A percentile compares a stretch with the other conserved stretches of the same genome.
phyloP scores from a whole-genome alignment of 2,888 invertebrate species.

The Gastrophysa polygoni region DNA sequence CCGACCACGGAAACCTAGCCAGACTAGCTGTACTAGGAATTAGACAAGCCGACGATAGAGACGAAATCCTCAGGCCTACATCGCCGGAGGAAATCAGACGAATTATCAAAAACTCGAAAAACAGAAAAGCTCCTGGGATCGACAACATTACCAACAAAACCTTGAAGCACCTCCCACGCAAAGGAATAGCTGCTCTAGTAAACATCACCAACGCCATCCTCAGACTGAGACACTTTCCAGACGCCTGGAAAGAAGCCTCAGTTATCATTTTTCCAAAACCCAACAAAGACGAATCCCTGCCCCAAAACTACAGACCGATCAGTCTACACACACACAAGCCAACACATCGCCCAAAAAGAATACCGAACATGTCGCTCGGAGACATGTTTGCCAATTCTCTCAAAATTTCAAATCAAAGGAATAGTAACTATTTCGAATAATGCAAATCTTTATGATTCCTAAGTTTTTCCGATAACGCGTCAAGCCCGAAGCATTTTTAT shows the following conservation, averaged over 20 bases:
- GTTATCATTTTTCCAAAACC: conserved; percentile 26
- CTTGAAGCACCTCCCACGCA: conserved; percentile 12
- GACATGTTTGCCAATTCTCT: too few relatives aligned
- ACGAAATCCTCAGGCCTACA: background rate
- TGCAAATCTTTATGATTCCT: too few relatives aligned
- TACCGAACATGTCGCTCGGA: too few relatives aligned
- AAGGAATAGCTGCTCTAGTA: background rate
- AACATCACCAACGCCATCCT: conserved; percentile 25
- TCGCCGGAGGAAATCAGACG: background rate
- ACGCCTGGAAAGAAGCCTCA: conserved; percentile 23
- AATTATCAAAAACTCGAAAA: background rate
- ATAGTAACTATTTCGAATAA: too few relatives aligned
- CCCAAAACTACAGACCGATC: conserved; percentile 30
- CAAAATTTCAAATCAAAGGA: too few relatives aligned
- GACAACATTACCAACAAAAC: conserved; percentile 10
- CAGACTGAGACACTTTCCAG: conserved; percentile 21
- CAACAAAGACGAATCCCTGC: conserved; percentile 16
- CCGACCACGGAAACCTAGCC: too few relatives aligned
- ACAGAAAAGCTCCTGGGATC: conserved; percentile 20
- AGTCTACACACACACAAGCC: too few relatives aligned
- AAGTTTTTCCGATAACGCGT: too few relatives aligned
- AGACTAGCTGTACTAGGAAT: too few relatives aligned
- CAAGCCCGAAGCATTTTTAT: too few relatives aligned
- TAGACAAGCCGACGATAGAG: too few relatives aligned
- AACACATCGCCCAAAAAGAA: too few relatives aligned